Evolutionary conservation across 2,888 invertebrate genomes (phyloP), one percentile per base, ranked within the genome.

Genomic region (Drymonia ruficornis): DNA sequence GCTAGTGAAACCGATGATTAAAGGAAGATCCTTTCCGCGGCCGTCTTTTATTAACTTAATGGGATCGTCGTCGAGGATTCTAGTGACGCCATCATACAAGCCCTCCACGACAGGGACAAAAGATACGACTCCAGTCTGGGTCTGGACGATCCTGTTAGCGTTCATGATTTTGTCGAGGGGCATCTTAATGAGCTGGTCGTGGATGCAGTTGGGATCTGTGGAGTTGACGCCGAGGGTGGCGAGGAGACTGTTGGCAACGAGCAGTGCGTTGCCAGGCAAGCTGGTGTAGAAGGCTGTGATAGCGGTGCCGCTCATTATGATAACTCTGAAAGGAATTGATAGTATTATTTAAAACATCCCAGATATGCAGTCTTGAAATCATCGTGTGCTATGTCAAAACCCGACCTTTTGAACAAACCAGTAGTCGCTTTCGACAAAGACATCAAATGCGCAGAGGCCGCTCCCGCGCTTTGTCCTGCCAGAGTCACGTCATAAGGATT

Each of bases 141-240:
- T 23, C 19, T 66, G 66, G 7, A 71, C 49, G 0, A 59, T 44
- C 11, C 48, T 56, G n/a, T 69, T 65, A 0, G 69, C 73, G 3
- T 61, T 48, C 51, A 73, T 63, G 11, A 78, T 63, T 86, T 92
- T 52, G 7, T 56, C 52, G 6, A 70, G 52, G 2, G 70, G 55
- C 49, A 57, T 58, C 11, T 61, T 44, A 2, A 52, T 49, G 0
- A 78, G 61, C 29, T 53, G 36, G 2, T 59, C 31, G 48, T 70
- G 63, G 16, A 72, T 61, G 11, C 54, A 51, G 8, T 52, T 60
- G 0, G 66, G 60, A 34, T 72, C 68, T 0, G 63, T 65, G 19
- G 70, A 56, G 44, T 62, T 67, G 31, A 72, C 64, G 38, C 70
- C 94, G 91, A 94, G 47, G 2, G 44, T 55, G 72, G 74, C 60